Evolutionary conservation across 1,140 invertebrate species (phyloP), one percentile per base, ranked within the genome.

Genomic region (Trichomalopsis sarcophagae): DNA sequence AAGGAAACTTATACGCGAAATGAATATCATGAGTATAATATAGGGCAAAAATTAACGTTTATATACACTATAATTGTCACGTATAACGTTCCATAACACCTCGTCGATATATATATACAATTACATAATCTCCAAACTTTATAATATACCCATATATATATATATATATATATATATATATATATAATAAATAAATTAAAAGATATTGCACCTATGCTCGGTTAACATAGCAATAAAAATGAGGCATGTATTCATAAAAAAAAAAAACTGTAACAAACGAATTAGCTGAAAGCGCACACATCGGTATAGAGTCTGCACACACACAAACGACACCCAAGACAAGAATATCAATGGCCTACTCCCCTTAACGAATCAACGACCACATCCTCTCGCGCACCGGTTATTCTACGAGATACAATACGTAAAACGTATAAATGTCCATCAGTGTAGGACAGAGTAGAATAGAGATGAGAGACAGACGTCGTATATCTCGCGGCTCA

Each of bases 341-440:
- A 47, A 62, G 55, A n/a, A n/a, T 7, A 17, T 21, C 7, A 62
- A n/a, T 17, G 7, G 55, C 21, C 17, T 62, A 62, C 21, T 6
- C 17, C 21, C 21, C 7, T 7, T n/a, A 6, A 14, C 14, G 17
- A 62, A 62, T 40, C 9, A 40, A 76, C 74, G 74, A 50, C 44
- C 74, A 76, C 74, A 76, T 76, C 74, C 74, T n/a, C 74, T 76
- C 74, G 10, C 17, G 73, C 17, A 74, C 36, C 17, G 33, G 17
- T 40, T 23, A 71, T 71, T 74, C 36, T 74, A 33, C 21, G n/a
- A n/a, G 50, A 17, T 55, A 55, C 13, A 55, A 55, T 55, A 55
- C 50, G 17, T 30, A 30, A 40, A 74, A 74, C 73, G 33, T 40
- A 40, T 40, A 76, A 23, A 11, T 76, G 17, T 76, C 75, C 44